Conservation (phyloP, 1,140 invertebrate species). For the Apis cerana region DNA sequence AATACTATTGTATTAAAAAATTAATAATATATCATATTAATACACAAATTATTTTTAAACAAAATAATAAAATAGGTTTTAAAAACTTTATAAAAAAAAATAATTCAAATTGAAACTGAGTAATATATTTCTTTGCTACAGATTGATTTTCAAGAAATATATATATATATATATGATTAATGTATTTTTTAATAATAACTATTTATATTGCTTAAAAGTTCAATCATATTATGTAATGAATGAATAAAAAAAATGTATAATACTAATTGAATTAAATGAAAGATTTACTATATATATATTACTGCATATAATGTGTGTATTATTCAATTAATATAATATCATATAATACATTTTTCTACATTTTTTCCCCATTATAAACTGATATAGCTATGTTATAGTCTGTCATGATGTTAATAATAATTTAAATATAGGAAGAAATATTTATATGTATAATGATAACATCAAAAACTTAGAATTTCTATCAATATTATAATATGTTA, state of each 20-base stretch:
- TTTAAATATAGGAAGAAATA: neutral
- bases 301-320: neutral
- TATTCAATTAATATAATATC: slow-evolving; percentile 12
- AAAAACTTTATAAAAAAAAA: neutral
- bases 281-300: slow-evolving; percentile 1
- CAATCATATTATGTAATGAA: neutral
- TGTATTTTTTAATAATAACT: slow-evolving; percentile 3
- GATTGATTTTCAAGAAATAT: neutral
- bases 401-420: slow-evolving; percentile 7
- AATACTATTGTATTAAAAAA: neutral
- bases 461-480: neutral
- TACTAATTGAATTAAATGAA: neutral
- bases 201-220: neutral
- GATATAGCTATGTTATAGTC: neutral
- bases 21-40: neutral
- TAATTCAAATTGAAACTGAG: neutral
- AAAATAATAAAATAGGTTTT: neutral
- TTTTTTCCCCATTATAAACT: neutral
- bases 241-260: neutral
- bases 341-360: neutral
- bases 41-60: neutral
- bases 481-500: neutral
- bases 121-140: neutral
- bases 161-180: neutral
- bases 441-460: neutral